Base-by-base conservation (phyloP, 2,797 vertebrate species). In the Clarias pachynema region DNA sequence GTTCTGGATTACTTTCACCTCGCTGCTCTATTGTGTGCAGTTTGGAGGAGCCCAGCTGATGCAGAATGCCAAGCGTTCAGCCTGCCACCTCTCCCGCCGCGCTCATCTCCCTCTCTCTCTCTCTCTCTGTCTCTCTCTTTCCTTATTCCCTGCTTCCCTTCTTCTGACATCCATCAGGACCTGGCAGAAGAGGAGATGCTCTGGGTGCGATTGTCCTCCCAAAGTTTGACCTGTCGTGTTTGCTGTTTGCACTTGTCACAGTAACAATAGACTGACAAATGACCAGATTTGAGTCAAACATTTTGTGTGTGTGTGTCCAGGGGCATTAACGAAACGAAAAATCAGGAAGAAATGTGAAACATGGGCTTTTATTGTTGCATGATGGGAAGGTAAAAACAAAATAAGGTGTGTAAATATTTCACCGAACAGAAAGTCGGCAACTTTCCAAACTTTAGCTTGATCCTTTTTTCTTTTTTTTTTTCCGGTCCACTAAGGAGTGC, bases 1-100 rank as follows among this genome's bases (percentile, higher is more conserved):
- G 95, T 96, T 95, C 90, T 90, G 94, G 93, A 95, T 95, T 96
- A 95, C 94, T 93, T 93, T 94, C 94, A 95, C 94, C 94, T 95
- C 94, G 89, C 91, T 92, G 95, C 94, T 94, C 94, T 89, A 93
- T 94, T 94, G 93, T 94, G 92, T 91, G 92, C 92, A 92, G 93
- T 95, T 93, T 93, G 88, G 93, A 92, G 90, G 91, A 92, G 93
- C 93, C 93, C 93, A 93, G 92, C 93, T 95, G 94, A 95, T 94
- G 94, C 94, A 93, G 91, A 93, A 94, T 93, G 94, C 92, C 93
- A 93, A 90, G 94, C 92, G 90, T 91, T 92, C 93, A 89, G 91
- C 78, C 91, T 88, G 79, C 77, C 89, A 68, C 16, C 53, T 86
- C 91, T 92, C 91, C 91, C 91, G 80, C 92, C 91, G 92, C 88